Evolutionary conservation across 1,140 invertebrate genomes (phyloP), one percentile per base, ranked within the genome.

Genomic region (Euura saliciscinereae): DNA sequence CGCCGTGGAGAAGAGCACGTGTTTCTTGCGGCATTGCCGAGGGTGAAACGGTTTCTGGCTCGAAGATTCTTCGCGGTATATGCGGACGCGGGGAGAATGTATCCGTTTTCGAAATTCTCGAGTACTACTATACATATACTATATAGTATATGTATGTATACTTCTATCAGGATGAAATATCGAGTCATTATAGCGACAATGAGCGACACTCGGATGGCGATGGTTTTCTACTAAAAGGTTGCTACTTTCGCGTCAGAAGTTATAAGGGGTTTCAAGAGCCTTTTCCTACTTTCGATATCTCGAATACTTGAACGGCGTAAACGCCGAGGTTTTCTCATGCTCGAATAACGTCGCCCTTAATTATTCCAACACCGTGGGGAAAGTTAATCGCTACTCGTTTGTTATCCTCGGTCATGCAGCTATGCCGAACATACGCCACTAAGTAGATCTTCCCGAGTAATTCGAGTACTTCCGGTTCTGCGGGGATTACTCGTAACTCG

Each of bases 81-180:
- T 28, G 28, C 28, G 28, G 28, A 28, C 28, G 28, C 28, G 28
- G 28, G 8, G 10, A 8, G 51, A 8, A n/a, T 59, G 13, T 59
- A 59, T 59, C 51, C 51, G 51, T 59, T 59, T 59, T 59, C 51
- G 3, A 59, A 59, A 59, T 59, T 59, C 51, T 59, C 51, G 51
- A 59, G 51, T 59, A 59, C 28, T 59, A 2, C 13, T 8, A n/a
- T 28, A 28, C 28, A 28, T 28, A 28, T 28, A 28, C 28, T 1
- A 28, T n/a, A n/a, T n/a, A n/a, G n/a, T n/a, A n/a, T n/a, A n/a
- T n/a, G n/a, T n/a, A n/a, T 28, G 28, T 28, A 28, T 28, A 28
- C 28, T 28, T 28, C 28, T 28, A 28, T 28, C 28, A 28, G 28
- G 28, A 8, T 59, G 51, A 59, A 59, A 59, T 59, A 59, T 59